These are phyloP conservation scores for Drosophila oshimai DNA, from an alignment of 1,140 invertebrate species.

Conservation along the genomic window DNA sequence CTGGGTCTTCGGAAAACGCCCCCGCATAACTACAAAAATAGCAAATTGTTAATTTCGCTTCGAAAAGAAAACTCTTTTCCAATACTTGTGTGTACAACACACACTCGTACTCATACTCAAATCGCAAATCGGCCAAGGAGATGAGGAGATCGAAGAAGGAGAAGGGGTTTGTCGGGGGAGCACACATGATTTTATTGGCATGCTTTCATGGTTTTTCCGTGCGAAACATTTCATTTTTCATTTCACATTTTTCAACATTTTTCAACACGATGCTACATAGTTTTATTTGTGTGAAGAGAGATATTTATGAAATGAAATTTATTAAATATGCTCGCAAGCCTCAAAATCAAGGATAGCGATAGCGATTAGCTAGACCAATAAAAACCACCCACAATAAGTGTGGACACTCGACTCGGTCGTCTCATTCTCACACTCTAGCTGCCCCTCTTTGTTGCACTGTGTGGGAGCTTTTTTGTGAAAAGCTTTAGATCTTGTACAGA, in stretches of 20 bases:
- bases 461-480: background rate
- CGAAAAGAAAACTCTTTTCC: slow-evolving; percentile 75
- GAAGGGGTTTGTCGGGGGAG: background rate
- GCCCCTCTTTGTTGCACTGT: background rate
- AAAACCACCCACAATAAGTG: slow-evolving; percentile 35
- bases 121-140: background rate
- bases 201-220: slow-evolving; percentile 64
- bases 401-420: background rate
- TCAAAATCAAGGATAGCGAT: slow-evolving; percentile 44
- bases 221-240: slow-evolving; percentile 49
- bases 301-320: slow-evolving; percentile 69
- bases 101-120: slow-evolving; percentile 25
- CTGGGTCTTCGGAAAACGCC: slow-evolving; percentile 34
- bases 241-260: slow-evolving; percentile 27
- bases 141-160: background rate
- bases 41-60: slow-evolving; percentile 79
- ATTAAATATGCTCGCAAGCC: slow-evolving; percentile 57
- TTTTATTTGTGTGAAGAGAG: slow-evolving; percentile 6
- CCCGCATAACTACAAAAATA: slow-evolving; percentile 70
- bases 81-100: no score
- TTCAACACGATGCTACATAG: slow-evolving; percentile 20
- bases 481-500: background rate
- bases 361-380: slow-evolving; percentile 42
- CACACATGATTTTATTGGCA: slow-evolving; percentile 79
- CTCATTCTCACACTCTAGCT: background rate